Base-by-base conservation (phyloP, 2,888 invertebrate genomes). In the Abrostola tripartita region DNA sequence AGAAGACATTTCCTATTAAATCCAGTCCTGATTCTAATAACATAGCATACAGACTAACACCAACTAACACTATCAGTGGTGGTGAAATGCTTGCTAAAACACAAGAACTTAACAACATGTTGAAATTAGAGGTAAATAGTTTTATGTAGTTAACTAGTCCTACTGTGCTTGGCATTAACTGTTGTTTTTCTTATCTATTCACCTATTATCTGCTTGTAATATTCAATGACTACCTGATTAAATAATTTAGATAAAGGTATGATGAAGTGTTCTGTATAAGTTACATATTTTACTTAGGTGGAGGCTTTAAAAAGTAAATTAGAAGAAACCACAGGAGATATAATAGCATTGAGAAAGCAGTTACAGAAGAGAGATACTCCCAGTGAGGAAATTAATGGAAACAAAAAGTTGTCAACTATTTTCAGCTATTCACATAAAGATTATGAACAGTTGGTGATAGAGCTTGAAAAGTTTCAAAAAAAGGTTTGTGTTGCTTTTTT, bases 251-350 rank as follows among this genome's bases (percentile, higher is more conserved):
- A 37, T 10, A 41, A 36, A 9, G 24, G 12, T 59, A 36, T 36
- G 51, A 36, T 36, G 51, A 36, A 36, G 9, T 14, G 24, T 24
- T 59, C n/a, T n/a, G 36, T 11, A 50, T 58, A 41, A 10, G 37
- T 11, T 14, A 14, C 41, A 37, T 7, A 10, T 9, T 57, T 0
- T 49, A 61, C 61, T 38, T 40, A 94, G 95, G 96, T 97, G 10
- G 97, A 97, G 85, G 95, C 96, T 10, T 87, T 97, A 56, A 95
- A 95, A 78, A 96, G 97, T 82, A 97, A 97, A 82, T 91, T 98
- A 40, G 94, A 95, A 8, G 97, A 97, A 81, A 95, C 96, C 35
- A 95, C 96, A 72, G 96, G 96, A n/a, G 97, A 97, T 81, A 96
- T 97, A 67, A 93, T 95, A 81, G 95, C 96, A 41, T 82, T 97